Percentiles rank a stretch among this genome's conserved stretches.
These are phyloP conservation scores for Gymnopithys bicolor DNA, from an alignment of 2,797 vertebrate genomes.

Conservation along the genomic window DNA sequence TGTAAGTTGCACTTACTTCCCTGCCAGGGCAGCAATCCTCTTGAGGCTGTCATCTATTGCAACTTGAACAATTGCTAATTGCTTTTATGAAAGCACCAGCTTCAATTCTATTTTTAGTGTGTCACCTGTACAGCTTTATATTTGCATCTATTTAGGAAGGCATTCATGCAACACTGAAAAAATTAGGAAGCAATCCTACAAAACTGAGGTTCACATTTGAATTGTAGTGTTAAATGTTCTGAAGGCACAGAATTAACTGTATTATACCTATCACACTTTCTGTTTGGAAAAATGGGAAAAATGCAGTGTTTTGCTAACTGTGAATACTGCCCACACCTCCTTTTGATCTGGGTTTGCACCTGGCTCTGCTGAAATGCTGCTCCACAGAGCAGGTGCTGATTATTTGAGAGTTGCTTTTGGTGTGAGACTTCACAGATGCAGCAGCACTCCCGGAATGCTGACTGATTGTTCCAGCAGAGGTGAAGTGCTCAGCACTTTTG, in stretches of 20 bases:
- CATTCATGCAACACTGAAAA: background rate
- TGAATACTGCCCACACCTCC: background rate
- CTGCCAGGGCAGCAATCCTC: slow-evolving; percentile 21
- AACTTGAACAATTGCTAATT: slow-evolving; percentile 48
- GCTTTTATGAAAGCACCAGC: slow-evolving; percentile 20
- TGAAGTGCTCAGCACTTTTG: background rate
- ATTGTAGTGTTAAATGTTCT: background rate
- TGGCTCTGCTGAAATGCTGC: background rate
- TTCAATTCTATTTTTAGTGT: slow-evolving; percentile 20
- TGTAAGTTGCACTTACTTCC: background rate
- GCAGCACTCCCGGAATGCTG: accelerated
- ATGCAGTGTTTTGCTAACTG: background rate
- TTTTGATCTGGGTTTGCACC: background rate
- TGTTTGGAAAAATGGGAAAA: background rate
- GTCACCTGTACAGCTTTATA: slow-evolving; percentile 22
- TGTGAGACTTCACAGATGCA: background rate
- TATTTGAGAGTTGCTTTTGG: background rate
- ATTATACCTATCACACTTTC: background rate
- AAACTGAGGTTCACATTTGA: background rate
- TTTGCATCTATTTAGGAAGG: slow-evolving; percentile 13
- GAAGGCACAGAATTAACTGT: background rate
- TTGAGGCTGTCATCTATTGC: slow-evolving; percentile 34
- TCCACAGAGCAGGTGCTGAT: background rate
- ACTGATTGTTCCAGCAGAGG: background rate
- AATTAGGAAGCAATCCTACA: background rate